Evolutionary conservation across 1,140 invertebrate species (phyloP).

Genomic region (Calliphora vicina): DNA sequence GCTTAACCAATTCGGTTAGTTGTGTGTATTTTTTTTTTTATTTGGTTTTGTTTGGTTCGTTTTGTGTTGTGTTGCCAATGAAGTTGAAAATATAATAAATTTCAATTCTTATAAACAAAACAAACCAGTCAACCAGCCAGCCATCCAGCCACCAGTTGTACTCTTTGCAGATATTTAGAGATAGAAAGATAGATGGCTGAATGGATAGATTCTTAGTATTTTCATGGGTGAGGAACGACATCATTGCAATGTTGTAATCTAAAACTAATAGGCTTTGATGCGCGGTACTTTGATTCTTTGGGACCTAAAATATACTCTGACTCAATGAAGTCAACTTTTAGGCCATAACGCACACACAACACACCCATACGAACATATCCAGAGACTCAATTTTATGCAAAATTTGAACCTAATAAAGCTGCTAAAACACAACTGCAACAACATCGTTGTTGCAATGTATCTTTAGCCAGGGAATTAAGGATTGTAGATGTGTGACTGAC

Average conservation of each 20-base stretch:
- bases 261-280: constrained; percentile 38
- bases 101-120: constrained; percentile 24
- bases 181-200: not conserved
- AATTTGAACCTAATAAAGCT: constrained; percentile 3
- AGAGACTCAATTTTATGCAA: constrained; percentile 21
- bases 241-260: constrained; percentile 30
- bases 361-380: not conserved
- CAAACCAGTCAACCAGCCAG: not conserved
- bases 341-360: not conserved
- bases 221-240: constrained; percentile 12
- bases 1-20: not conserved
- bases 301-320: not conserved
- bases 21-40: not conserved
- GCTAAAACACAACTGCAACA: not conserved
- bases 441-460: not conserved
- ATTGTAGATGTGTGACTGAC: not conserved
- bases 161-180: not conserved
- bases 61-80: constrained; percentile 4
- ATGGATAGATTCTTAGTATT: not conserved
- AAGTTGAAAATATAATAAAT: constrained; percentile 33
- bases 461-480: not conserved
- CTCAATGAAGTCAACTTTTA: constrained; percentile 24
- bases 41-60: too few species aligned
- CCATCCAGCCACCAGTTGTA: not conserved
- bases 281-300: constrained; percentile 25